These are phyloP conservation scores for Mola mola DNA, from an alignment of 2,113 vertebrate genomes.

Conservation along the genomic window DNA sequence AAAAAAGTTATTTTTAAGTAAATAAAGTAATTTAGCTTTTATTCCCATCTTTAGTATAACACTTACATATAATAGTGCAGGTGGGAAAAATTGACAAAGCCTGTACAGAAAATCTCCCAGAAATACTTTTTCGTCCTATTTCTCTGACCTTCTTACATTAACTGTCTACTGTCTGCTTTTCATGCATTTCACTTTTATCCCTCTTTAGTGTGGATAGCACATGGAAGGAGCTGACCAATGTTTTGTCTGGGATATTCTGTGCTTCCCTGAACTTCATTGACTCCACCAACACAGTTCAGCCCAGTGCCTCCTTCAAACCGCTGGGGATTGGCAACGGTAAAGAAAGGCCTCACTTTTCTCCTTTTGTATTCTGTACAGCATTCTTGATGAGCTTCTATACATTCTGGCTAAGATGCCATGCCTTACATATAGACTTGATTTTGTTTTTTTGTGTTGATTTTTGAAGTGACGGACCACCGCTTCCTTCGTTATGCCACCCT, in stretches of 20 bases:
- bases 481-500: slow-evolving; percentile 93
- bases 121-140: background rate
- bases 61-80: too few relatives aligned
- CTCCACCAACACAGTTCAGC: slow-evolving; percentile 94
- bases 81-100: too few relatives aligned
- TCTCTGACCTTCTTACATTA: slow-evolving; percentile 4
- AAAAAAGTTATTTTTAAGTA: too few relatives aligned
- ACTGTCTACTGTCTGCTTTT: background rate
- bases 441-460: slow-evolving; percentile 15
- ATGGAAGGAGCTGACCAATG: slow-evolving; percentile 96
- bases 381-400: background rate
- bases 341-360: slow-evolving; percentile 8
- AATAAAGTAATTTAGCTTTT: too few relatives aligned
- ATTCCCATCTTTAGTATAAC: too few relatives aligned
- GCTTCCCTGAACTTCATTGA: slow-evolving; percentile 99
- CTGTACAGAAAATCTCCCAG: too few relatives aligned
- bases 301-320: slow-evolving; percentile 97
- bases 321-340: slow-evolving; percentile 92
- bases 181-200: background rate
- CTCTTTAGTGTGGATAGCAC: slow-evolving; percentile 88
- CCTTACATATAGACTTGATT: background rate
- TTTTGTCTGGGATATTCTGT: slow-evolving; percentile 97
- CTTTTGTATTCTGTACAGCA: background rate
- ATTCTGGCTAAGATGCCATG: background rate
- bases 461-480: slow-evolving; percentile 87